A percentile compares a stretch with the other conserved stretches of the same genome.
These are phyloP conservation scores for Leptonema lineaticorne DNA, from an alignment of 1,140 invertebrate species.

Conservation along the genomic window DNA sequence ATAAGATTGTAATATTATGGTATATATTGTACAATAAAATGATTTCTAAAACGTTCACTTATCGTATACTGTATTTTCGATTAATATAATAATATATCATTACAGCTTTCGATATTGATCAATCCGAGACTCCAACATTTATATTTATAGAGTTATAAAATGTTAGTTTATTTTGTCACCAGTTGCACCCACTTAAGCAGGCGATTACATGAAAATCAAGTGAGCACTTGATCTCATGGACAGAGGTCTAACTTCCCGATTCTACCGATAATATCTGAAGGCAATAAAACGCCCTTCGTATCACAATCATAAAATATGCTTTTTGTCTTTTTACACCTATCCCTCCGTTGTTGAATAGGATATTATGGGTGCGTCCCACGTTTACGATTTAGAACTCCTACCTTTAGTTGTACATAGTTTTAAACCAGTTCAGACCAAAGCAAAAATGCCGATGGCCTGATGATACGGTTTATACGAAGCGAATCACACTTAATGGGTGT, in stretches of 20 bases:
- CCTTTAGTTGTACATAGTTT: too few relatives aligned
- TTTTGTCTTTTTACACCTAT: conserved; percentile 31
- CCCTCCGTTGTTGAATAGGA: conserved; percentile 21
- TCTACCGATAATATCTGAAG: neutral
- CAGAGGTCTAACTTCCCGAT: neutral
- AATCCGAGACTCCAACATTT: too few relatives aligned
- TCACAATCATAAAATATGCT: conserved; percentile 17
- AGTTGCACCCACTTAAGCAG: neutral
- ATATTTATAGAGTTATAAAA: too few relatives aligned
- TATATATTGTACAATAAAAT: too few relatives aligned
- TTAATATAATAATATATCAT: too few relatives aligned
- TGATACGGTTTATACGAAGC: conserved; percentile 5
- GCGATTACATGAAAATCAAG: neutral
- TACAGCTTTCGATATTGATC: too few relatives aligned
- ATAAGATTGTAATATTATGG: too few relatives aligned
- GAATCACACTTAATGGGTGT: conserved; percentile 18
- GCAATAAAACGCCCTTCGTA: conserved; percentile 22
- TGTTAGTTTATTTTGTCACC: conserved; percentile 1
- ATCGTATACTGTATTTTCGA: too few relatives aligned
- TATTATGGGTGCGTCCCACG: conserved; percentile 30
- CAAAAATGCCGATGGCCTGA: conserved; percentile 34
- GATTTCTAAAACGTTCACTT: too few relatives aligned
- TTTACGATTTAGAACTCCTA: conserved; percentile 12
- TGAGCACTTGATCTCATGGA: neutral
- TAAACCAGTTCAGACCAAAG: conserved; percentile 39